Evolutionary conservation across 2,113 vertebrate species (phyloP), one percentile per base, ranked within the genome.

Genomic region (Mustela lutreola): DNA sequence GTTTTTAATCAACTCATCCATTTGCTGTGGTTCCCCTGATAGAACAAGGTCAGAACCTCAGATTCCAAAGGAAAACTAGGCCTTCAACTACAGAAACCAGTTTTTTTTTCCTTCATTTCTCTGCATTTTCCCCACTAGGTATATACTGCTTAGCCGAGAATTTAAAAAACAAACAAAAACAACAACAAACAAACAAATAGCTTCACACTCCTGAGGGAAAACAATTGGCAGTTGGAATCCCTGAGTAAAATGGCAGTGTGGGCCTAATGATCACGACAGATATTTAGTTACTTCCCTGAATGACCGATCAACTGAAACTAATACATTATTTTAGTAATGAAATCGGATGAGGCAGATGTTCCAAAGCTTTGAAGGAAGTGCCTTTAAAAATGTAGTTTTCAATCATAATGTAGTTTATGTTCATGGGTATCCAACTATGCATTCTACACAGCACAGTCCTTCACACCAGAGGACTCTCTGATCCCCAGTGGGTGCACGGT

Each of bases 1-100:
- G 84, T 96, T 97, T 98, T 97, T 98, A 98, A 97, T 98, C 97
- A 98, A 97, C 94, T 97, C 81, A 75, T 95, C 87, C 39, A 48
- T 89, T 93, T 0, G 0, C 76, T 92, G 95, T 95, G 89, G 53
- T 70, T 97, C 94, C 96, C 95, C 58, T 97, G 97, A 89, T 53
- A 97, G 93, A 97, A 97, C 36, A 82, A 96, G 94, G 84, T 97
- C 95, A 98, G 91, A 93, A 79, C 36, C 82, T 89, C 56, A 67
- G 88, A 97, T 89, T 97, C 97, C 82, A 94, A 84, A 95, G 63
- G 79, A 93, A 96, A 97, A 84, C 22, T 62, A 50, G 73, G 90
- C 56, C 67, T 97, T 79, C 39, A 65, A 33, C 76, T 76, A 80
- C 53, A 96, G 53, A 67, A 14, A 95, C 36, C 15, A 82, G 65